Percentiles rank a stretch among this genome's conserved stretches.
These are phyloP conservation scores for Catostylus mosaicus DNA, from an alignment of 30 jellyfish, hydroid and myxozoan genomes.

Conservation along the genomic window DNA sequence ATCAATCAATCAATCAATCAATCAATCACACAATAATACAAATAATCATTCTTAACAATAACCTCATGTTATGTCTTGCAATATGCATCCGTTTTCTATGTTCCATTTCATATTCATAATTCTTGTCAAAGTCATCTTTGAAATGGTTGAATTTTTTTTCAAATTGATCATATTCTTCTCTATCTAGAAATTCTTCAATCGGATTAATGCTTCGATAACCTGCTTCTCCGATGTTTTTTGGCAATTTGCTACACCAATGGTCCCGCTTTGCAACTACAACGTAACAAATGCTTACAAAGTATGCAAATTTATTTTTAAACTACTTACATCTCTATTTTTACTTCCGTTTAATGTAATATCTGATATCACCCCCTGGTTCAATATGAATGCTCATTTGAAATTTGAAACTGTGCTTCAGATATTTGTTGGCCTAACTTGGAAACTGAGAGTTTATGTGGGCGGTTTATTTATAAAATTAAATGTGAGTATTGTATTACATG, in stretches of 20 bases:
- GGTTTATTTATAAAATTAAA: no score
- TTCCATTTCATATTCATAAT: slow-evolving; percentile 13
- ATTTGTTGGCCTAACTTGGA: no score
- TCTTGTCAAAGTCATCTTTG: slow-evolving; percentile 35
- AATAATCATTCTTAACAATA: not conserved
- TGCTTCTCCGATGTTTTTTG: slow-evolving; percentile 38
- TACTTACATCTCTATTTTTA: no score
- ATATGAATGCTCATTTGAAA: no score
- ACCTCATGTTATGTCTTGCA: slow-evolving; percentile 74
- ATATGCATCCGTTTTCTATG: slow-evolving; percentile 64
- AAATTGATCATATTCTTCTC: slow-evolving; percentile 23
- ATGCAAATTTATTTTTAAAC: not conserved
- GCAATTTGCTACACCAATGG: slow-evolving; percentile 58
- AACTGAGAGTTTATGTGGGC: no score
- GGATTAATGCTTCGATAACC: slow-evolving; percentile 53
- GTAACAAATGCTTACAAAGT: no score
- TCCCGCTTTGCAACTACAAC: slow-evolving; percentile 63
- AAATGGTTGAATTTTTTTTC: slow-evolving; percentile 25
- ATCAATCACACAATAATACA: not conserved
- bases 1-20: not conserved
- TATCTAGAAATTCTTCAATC: slow-evolving; percentile 43
- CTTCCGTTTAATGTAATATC: no score
- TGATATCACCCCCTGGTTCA: no score
- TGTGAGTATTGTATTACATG: no score
- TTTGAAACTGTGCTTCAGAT: no score